Evolutionary conservation across 2,888 invertebrate species (phyloP).

Genomic region (Dynastes tityus): DNA sequence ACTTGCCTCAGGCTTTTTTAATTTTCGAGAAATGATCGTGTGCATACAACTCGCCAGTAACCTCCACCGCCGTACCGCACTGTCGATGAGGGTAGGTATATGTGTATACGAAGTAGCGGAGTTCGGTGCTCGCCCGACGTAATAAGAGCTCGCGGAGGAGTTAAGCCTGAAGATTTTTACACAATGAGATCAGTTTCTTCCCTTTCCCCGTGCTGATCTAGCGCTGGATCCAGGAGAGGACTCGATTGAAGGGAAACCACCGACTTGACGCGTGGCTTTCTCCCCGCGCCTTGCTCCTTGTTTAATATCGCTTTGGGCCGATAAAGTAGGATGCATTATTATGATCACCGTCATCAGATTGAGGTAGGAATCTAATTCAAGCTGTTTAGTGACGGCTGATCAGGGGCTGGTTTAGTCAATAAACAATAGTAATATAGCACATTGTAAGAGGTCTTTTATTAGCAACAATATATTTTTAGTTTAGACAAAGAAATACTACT

Average conservation of each 20-base stretch:
- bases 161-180: slow-evolving; percentile 25
- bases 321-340: slow-evolving; percentile 66
- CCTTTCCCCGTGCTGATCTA: slow-evolving; percentile 2
- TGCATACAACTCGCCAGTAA: slow-evolving; percentile 57
- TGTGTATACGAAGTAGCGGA: not conserved
- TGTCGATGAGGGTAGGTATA: slow-evolving; percentile 45
- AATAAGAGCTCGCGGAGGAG: slow-evolving; percentile 2
- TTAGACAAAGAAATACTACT: too few species aligned
- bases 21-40: slow-evolving; percentile 70
- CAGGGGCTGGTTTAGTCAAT: not conserved
- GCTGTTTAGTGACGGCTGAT: not conserved
- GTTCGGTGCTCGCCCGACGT: slow-evolving; percentile 16
- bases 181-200: not conserved
- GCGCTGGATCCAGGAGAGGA: slow-evolving; percentile 7
- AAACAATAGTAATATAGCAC: too few species aligned
- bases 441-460: too few species aligned
- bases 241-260: slow-evolving; percentile 22
- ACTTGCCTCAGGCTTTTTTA: slow-evolving; percentile 70
- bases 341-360: slow-evolving; percentile 49
- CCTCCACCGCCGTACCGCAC: slow-evolving; percentile 52
- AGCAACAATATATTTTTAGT: too few species aligned
- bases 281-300: slow-evolving; percentile 59
- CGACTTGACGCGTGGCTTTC: slow-evolving; percentile 36
- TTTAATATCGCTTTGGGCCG: slow-evolving; percentile 67
- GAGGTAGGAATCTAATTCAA: not conserved